Evolutionary conservation across 2,797 vertebrate genomes (phyloP).

Genomic region (Thunnus albacares): DNA sequence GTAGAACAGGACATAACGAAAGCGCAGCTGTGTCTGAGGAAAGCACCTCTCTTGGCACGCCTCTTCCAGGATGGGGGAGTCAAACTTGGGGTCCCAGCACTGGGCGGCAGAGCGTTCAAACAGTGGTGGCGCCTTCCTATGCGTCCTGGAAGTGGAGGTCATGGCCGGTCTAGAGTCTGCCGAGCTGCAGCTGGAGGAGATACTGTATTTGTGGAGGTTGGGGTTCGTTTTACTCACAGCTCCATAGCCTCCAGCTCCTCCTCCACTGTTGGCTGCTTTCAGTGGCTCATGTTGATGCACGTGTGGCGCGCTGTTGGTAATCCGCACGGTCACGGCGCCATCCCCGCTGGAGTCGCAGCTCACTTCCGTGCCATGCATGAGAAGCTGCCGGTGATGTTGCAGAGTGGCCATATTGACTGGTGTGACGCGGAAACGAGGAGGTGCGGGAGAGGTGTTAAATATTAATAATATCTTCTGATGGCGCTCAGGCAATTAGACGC

Average conservation of each 20-base stretch:
- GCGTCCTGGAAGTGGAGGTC: constrained; percentile 76
- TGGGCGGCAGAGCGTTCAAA: constrained; percentile 95
- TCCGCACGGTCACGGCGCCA: constrained; percentile 90
- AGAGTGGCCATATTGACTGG: constrained; percentile 91
- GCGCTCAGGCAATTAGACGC: constrained; percentile 60
- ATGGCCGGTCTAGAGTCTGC: constrained; percentile 88
- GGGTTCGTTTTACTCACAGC: constrained; percentile 78
- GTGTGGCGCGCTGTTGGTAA: constrained; percentile 84
- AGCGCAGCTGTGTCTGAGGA: constrained; percentile 94
- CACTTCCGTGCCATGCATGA: constrained; percentile 92
- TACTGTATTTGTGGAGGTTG: constrained; percentile 93
- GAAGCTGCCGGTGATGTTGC: constrained; percentile 92
- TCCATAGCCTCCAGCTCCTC: constrained; percentile 65
- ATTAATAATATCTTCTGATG: constrained; percentile 58
- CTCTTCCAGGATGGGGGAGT: constrained; percentile 95
- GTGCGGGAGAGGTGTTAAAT: constrained; percentile 44
- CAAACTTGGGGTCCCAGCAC: constrained; percentile 98
- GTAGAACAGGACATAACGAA: constrained; percentile 97
- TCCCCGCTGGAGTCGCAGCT: constrained; percentile 93
- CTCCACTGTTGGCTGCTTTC: constrained; percentile 69
- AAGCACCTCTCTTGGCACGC: constrained; percentile 97
- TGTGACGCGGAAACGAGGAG: constrained; percentile 45
- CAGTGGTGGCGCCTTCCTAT: constrained; percentile 89
- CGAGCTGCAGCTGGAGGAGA: constrained; percentile 96
- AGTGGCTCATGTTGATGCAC: constrained; percentile 68